Base-by-base conservation (phyloP, 2,113 vertebrate species). In the Neodon shergylaensis region DNA sequence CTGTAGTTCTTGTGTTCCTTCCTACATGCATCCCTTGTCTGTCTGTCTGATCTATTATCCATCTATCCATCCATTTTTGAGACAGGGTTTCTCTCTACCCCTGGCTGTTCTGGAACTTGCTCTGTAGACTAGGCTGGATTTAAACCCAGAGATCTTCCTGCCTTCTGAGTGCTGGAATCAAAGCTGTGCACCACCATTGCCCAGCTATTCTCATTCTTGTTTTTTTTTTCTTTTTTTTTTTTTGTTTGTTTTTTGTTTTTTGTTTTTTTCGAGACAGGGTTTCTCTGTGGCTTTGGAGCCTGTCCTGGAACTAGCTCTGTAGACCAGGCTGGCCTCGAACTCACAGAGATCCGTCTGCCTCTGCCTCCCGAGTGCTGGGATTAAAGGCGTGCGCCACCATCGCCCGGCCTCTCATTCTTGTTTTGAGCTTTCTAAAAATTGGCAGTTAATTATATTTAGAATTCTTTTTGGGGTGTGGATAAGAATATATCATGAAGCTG, bases 371-470 rank as follows among this genome's bases (percentile, higher is more conserved):
- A 77, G 42, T 77, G 26, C 26, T 31, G 74, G 42, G 13, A 47
- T 49, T 26, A 77, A 77, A 49, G 44, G 13, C 17, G 74, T 77
- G 26, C 7, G 31, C 11, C 42, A 77, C 12, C 74, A 47, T 26
- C 28, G 24, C 44, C 39, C 44, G 28, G 42, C 74, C 49, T 77
- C 24, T 28, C 44, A 42, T 14, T 52, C 3, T 92, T 90, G 13
- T 86, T 68, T 26, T 36, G 61, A 90, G 47, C 84, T 91, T 96
- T 31, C 24, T 95, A 58, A 7, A n/a, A 26, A 72, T 77, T 90
- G 44, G 22, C 90, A 87, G 44, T 65, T 95, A 52, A 24, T 73
- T 8, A 82, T 44, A 89, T 91, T 95, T 89, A 44, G 86, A 24
- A 42, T 91, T 94, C 44, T 24, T 10, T 83, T 26, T 78, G 73